Evolutionary conservation across 37 sponge, comb jelly and placozoan species (phyloP), one percentile per base, ranked within the genome.

Genomic region (Eunapius fragilis): DNA sequence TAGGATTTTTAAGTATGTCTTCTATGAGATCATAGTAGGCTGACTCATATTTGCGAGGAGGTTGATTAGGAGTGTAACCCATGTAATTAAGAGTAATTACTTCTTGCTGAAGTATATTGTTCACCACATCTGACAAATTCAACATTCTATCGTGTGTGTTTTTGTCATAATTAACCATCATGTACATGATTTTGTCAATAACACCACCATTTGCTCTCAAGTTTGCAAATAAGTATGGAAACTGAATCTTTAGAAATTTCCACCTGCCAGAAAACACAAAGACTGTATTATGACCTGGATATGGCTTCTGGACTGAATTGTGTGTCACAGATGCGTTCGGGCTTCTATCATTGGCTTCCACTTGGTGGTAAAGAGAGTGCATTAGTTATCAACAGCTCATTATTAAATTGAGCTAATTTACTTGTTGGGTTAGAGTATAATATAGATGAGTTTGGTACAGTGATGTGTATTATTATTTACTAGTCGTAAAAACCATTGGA

Each of bases 151-250:
- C 36, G 9, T 26, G 27, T 34, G 78, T 77, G 27, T 0, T 34
- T 25, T 14, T 7, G 27, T 77, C 78, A 34, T 34, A 77, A 11
- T 34, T 37, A 27, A 77, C 41, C 35, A 77, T 77, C 35, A 77
- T 77, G 36, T 45, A 77, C 26, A 45, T 26, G 27, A 77, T 77
- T 11, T 12, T 47, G 38, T 77, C 78, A 77, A 77, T 34, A 2
- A 77, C 41, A 77, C 78, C 78, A 2, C 78, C 78, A 34, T 77
- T 77, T 47, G 13, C n/a, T 35, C 78, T 31, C 35, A 77, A 34
- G 26, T 77, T 34, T 26, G 26, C 26, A 47, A 19, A 35, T 26
- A 77, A 31, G 26, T 77, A 77, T 27, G 78, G 78, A 34, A 77
- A 36, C 13, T 35, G 35, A 25, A 77, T 77, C 11, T 47, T 30